Evolutionary conservation across 2,113 vertebrate species (phyloP).

Genomic region (Puntigrus tetrazona): DNA sequence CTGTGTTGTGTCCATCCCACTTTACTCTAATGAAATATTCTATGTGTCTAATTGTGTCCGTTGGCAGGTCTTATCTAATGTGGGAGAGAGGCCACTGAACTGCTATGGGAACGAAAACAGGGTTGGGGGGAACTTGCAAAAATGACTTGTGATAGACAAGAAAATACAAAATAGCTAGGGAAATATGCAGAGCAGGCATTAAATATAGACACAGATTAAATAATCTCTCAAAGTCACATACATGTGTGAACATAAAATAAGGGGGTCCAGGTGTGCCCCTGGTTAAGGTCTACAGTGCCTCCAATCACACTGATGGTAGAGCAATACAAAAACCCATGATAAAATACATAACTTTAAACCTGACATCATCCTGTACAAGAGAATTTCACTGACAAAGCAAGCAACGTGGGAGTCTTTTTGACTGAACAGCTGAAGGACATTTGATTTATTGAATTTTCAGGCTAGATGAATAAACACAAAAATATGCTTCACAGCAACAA

Average conservation of each 20-base stretch:
- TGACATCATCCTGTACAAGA: constrained; percentile 1
- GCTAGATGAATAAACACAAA: constrained; percentile 9
- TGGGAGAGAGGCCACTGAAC: not conserved
- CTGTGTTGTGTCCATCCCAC: not conserved
- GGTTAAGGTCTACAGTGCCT: not conserved
- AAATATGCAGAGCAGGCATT: not conserved
- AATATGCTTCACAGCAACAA: not conserved
- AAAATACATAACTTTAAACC: not conserved
- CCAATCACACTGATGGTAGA: not conserved
- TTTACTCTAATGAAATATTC: not conserved
- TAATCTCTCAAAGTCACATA: not conserved
- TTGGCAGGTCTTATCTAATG: not conserved
- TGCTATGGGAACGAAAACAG: not conserved
- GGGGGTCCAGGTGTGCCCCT: not conserved
- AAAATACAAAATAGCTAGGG: not conserved
- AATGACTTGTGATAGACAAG: not conserved
- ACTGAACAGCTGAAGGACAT: constrained; percentile 24
- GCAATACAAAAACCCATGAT: not conserved
- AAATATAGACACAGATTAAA: not conserved
- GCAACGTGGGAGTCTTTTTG: not conserved
- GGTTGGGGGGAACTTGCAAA: not conserved
- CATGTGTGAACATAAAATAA: not conserved
- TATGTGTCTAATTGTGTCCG: not conserved
- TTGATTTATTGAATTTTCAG: constrained; percentile 18
- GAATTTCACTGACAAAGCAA: constrained; percentile 10